Conservation (phyloP, 2,113 vertebrate species). For the Plestiodon gilberti region DNA sequence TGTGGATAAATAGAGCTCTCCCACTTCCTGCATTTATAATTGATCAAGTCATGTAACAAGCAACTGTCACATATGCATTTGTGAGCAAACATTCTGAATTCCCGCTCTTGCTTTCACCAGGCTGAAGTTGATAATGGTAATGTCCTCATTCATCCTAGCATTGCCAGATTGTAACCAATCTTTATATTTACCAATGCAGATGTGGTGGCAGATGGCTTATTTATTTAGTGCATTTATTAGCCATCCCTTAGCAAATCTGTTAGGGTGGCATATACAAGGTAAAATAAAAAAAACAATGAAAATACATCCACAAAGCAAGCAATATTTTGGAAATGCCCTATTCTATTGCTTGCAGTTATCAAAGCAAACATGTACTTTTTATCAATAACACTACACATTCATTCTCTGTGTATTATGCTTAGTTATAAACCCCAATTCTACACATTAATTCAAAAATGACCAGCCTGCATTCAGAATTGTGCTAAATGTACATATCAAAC, state of each 20-base stretch:
- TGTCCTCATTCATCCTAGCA: too few relatives aligned
- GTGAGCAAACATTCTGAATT: neutral
- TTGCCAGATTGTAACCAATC: neutral
- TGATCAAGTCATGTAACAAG: neutral
- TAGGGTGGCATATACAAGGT: too few relatives aligned
- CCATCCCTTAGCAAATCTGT: too few relatives aligned
- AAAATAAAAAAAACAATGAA: too few relatives aligned
- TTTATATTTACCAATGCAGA: neutral
- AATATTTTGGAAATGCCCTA: neutral
- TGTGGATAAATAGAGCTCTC: neutral
- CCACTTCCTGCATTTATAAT: neutral
- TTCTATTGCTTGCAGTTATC: neutral
- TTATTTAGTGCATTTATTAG: too few relatives aligned
- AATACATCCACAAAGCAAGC: too few relatives aligned
- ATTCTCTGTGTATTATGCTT: neutral
- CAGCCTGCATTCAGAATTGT: neutral
- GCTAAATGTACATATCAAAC: neutral
- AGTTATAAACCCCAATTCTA: neutral
- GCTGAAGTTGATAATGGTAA: too few relatives aligned
- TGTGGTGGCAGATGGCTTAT: neutral
- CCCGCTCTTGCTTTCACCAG: neutral
- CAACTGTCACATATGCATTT: neutral
- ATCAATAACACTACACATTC: neutral
- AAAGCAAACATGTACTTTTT: neutral
- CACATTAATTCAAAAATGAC: neutral